A percentile compares a stretch with the other conserved stretches of the same genome.
Evolutionary conservation across 2,888 invertebrate genomes (phyloP).

Genomic region (Leptinotarsa tumamoca): DNA sequence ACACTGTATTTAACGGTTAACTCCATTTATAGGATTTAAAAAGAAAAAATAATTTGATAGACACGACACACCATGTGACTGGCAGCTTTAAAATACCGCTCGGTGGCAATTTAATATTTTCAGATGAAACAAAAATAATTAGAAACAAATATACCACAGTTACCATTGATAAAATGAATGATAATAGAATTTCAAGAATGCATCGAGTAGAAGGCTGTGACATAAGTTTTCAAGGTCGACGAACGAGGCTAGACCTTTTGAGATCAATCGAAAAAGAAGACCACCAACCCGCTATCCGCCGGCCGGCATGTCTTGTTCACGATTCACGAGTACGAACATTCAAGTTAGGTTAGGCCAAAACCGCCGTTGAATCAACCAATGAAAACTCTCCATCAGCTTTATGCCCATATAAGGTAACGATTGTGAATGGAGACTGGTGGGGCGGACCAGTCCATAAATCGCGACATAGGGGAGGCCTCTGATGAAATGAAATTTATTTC

Average conservation of each 20-base stretch:
- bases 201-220: constrained; percentile 51
- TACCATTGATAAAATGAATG: constrained; percentile 23
- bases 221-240: constrained; percentile 62
- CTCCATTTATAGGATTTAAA: not conserved
- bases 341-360: constrained; percentile 63
- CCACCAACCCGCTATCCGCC: constrained; percentile 16
- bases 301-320: constrained; percentile 47
- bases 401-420: constrained; percentile 87
- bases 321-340: constrained; percentile 46
- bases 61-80: not conserved
- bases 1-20: not conserved
- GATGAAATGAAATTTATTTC: constrained; percentile 42
- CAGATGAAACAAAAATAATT: not conserved
- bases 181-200: constrained; percentile 30
- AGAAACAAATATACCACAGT: constrained; percentile 21
- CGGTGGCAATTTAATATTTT: no score
- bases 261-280: constrained; percentile 51
- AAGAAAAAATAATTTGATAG: not conserved
- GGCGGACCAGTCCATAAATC: constrained; percentile 65
- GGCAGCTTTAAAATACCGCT: not conserved
- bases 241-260: constrained; percentile 59
- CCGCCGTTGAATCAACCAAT: constrained; percentile 70
- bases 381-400: constrained; percentile 74
- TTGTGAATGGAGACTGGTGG: constrained; percentile 72
- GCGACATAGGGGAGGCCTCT: constrained; percentile 57